Evolutionary conservation across 2,113 vertebrate genomes (phyloP), one percentile per base, ranked within the genome.

Genomic region (Cyprinodon tularosa): DNA sequence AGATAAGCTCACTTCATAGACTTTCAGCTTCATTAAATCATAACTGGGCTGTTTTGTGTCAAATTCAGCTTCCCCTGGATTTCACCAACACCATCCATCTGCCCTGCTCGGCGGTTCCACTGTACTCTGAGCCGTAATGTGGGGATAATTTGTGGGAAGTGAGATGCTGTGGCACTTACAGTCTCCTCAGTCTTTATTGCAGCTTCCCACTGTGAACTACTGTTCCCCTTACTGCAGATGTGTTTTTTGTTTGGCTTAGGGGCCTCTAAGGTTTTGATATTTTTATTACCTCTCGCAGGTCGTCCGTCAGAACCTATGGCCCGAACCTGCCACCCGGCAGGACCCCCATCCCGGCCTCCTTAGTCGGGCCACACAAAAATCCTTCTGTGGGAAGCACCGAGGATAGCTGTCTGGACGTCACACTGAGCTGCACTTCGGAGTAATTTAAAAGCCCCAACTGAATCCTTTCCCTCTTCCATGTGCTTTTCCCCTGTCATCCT

Each of bases 381-480:
- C 93, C 89, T 92, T 93, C 92, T 94, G 92, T 94, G 93, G 93
- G 93, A 94, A 94, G 92, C 89, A 89, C 85, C 86, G 86, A 82
- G 90, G 84, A 90, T 84, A 88, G 88, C 92, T 93, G 93, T 95
- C 93, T 94, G 94, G 91, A 93, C 90, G 93, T 95, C 94, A 94
- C 93, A 95, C 92, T 88, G 92, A 88, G 87, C 90, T 95, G 93
- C 93, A 93, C 92, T 93, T 85, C 64, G 57, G 84, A 71, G 89
- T 94, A 91, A 95, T 95, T 95, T 94, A 95, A 93, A 94, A 93
- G 90, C 84, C 94, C 93, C 92, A 3, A 77, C 80, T 91, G 93
- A 93, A 87, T 86, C 82, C 70, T 85, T 91, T 89, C 83, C 86
- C 66, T 78, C 88, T 88, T n/a, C 68, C 81, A 76, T 90, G 84